A percentile compares a stretch with the other conserved stretches of the same genome.
phyloP scores from a whole-genome alignment of 2,797 vertebrate species.

The Epinephelus malabaricus region DNA sequence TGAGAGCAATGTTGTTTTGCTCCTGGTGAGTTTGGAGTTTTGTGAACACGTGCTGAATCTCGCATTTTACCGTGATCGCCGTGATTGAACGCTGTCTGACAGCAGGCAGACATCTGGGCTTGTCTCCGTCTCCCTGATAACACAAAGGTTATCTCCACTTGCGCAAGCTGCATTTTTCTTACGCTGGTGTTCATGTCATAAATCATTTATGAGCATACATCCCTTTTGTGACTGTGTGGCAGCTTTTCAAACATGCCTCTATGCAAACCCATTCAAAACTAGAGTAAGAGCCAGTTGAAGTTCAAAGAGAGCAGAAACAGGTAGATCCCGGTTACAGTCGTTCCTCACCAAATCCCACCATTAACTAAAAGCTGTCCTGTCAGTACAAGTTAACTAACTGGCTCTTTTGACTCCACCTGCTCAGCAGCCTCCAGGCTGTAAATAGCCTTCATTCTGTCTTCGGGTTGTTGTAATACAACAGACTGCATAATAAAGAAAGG shows the following conservation, averaged over 20 bases:
- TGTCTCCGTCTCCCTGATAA: slow-evolving; percentile 39
- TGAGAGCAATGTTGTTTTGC: not conserved
- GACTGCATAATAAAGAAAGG: slow-evolving; percentile 52
- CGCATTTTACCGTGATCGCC: slow-evolving; percentile 1
- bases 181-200: not conserved
- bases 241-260: slow-evolving; percentile 13
- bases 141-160: slow-evolving; percentile 43
- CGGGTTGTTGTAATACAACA: slow-evolving; percentile 15
- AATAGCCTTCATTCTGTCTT: slow-evolving; percentile 12
- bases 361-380: not conserved
- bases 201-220: slow-evolving; percentile 19
- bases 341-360: slow-evolving; percentile 8
- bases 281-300: not conserved
- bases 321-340: not conserved
- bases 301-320: slow-evolving; percentile 15
- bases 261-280: slow-evolving; percentile 11
- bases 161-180: slow-evolving; percentile 14
- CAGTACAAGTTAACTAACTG: slow-evolving; percentile 15
- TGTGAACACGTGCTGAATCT: slow-evolving; percentile 16
- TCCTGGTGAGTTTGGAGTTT: not conserved
- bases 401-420: slow-evolving; percentile 50
- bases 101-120: slow-evolving; percentile 35
- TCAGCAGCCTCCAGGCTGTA: slow-evolving; percentile 46
- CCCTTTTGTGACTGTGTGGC: not conserved
- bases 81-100: slow-evolving; percentile 3